These are phyloP conservation scores for Ceuthmochares aereus DNA, from an alignment of 2,113 vertebrate species.

Conservation along the genomic window DNA sequence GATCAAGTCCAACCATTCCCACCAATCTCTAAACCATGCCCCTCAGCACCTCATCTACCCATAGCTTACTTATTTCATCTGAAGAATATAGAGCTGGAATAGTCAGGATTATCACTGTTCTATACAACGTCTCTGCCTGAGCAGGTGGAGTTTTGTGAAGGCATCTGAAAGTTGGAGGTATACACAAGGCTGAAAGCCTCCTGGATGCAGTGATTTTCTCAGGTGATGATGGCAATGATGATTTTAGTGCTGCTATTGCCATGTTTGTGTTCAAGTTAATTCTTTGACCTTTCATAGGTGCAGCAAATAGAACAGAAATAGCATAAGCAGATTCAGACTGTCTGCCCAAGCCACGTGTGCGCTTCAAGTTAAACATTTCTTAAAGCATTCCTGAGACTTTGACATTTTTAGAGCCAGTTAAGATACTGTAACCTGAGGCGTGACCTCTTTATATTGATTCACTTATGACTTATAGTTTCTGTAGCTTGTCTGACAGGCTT, in stretches of 20 bases:
- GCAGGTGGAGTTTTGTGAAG: neutral
- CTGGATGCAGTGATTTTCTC: neutral
- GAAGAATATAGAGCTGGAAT: neutral
- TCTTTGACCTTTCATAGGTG: neutral
- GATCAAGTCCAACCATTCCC: too few relatives aligned
- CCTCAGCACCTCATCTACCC: too few relatives aligned
- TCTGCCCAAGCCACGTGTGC: fast-evolving
- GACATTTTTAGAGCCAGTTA: neutral
- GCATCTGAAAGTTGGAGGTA: neutral
- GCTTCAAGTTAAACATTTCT: neutral
- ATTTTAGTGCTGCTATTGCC: neutral
- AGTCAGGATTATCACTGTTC: neutral
- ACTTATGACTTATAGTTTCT: neutral
- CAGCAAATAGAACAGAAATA: neutral
- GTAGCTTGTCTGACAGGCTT: neutral
- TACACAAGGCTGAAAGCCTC: neutral
- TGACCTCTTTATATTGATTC: neutral
- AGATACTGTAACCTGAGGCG: neutral
- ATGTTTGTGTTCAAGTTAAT: neutral
- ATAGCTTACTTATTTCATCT: neutral
- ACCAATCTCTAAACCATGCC: too few relatives aligned
- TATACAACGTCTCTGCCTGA: neutral
- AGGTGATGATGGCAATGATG: neutral
- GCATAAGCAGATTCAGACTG: neutral
- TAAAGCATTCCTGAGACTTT: neutral